Base-by-base conservation (phyloP, 2,888 invertebrate genomes). In the Nowickia ferox region DNA sequence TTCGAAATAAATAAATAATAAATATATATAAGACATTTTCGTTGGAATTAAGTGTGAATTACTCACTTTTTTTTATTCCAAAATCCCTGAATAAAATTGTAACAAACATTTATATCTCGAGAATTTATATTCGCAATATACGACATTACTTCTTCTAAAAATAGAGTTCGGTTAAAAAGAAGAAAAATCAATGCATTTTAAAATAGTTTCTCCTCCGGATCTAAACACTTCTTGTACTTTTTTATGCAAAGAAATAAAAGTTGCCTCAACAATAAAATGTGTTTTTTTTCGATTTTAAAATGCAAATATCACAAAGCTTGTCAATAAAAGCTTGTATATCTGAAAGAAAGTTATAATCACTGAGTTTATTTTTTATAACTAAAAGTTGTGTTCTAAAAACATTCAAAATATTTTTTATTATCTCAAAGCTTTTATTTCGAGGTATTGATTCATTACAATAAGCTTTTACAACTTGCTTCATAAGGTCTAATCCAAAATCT, bases 401-500 rank as follows among this genome's bases (percentile, higher is more conserved):
- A 42, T 53, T 51, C 53, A 46, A 30, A 46, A 68, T 61, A 48
- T 17, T 82, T 38, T 69, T 38, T 2, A 68, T 75, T 44, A 75
- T 74, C 15, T 74, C 57, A 57, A 81, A 22, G 38, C 68, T 40
- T 15, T 81, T 66, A 30, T 81, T 81, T 30, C 75, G 40, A 30
- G 75, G 75, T 44, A 81, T 61, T 11, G n/a, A 17, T 72, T 80
- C 80, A 42, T 74, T 74, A 17, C 65, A 80, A 74, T 74, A 80
- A 57, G 74, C 75, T 40, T 81, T 81, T 13, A 68, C 51, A 61
- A 75, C 46, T 66, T 68, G 55, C 40, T 75, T 81, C 17, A 57
- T 8, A 13, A 80, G 42, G 55, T 46, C 30, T 66, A 69, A 57
- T 3, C 59, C 44, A 6, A 75, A 69, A 59, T 66, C 30, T 46